Percentiles rank a stretch among this genome's conserved stretches.
These are phyloP conservation scores for Rugalucina vietnamica DNA, from an alignment of 2,888 invertebrate genomes.

Conservation along the genomic window DNA sequence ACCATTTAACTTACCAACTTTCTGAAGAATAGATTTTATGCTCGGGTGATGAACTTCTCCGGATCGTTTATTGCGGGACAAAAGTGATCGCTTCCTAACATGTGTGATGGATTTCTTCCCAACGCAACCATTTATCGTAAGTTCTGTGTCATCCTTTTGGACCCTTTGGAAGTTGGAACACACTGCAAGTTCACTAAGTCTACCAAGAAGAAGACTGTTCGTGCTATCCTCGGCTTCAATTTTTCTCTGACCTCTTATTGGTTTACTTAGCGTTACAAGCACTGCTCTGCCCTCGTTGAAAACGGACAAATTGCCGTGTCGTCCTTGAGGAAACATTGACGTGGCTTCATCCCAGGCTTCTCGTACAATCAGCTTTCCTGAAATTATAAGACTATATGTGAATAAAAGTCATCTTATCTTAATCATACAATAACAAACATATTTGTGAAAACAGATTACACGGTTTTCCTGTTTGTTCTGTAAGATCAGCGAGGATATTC, in stretches of 20 bases:
- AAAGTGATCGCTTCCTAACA: conserved; percentile 50
- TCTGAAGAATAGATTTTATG: conserved; percentile 31
- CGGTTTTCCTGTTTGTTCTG: too few species aligned
- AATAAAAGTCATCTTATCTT: too few species aligned
- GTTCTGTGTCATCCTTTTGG: not conserved
- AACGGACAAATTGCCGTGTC: conserved; percentile 60
- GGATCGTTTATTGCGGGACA: conserved; percentile 55
- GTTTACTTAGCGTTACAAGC: conserved; percentile 46
- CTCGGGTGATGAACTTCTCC: conserved; percentile 54
- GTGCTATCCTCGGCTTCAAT: conserved; percentile 22
- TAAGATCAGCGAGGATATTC: too few species aligned
- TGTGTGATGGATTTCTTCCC: conserved; percentile 18
- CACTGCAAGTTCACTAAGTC: conserved; percentile 60
- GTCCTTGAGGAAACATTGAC: conserved; percentile 53
- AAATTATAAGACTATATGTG: too few species aligned
- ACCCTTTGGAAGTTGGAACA: conserved; percentile 59
- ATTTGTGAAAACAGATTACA: too few species aligned
- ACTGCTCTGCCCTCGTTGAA: conserved; percentile 66
- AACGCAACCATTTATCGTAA: conserved; percentile 29
- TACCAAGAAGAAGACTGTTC: conserved; percentile 1
- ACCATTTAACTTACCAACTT: conserved; percentile 42
- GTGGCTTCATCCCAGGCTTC: conserved; percentile 69
- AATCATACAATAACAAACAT: too few species aligned
- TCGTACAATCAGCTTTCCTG: conserved; percentile 61
- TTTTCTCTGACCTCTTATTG: not conserved